phyloP scores from a whole-genome alignment of 2,888 invertebrate species.

The Cataglyphis albicans region DNA sequence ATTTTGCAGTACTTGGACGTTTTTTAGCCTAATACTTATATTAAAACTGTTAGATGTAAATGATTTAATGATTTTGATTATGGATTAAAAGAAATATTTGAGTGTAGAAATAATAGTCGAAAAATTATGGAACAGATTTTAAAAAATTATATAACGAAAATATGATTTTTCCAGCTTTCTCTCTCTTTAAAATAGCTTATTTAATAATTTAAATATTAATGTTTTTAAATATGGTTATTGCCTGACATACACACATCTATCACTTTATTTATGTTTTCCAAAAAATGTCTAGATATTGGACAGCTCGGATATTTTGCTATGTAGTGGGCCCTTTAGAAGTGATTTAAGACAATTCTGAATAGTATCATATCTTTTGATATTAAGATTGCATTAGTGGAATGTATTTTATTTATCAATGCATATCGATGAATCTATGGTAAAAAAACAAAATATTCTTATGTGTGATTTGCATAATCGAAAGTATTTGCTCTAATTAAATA shows the following conservation, averaged over 20 bases:
- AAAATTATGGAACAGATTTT: not conserved
- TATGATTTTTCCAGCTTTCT: not conserved
- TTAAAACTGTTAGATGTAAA: not conserved
- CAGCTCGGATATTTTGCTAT: not conserved
- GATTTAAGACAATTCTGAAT: not conserved
- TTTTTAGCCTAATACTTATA: not conserved
- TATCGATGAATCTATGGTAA: not conserved
- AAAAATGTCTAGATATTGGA: not conserved
- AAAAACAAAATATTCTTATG: not conserved
- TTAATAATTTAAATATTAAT: not conserved
- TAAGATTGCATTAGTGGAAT: not conserved
- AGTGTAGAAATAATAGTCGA: not conserved
- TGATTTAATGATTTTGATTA: not conserved
- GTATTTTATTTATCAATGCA: not conserved
- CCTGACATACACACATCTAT: not conserved
- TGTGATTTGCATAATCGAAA: not conserved
- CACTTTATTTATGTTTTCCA: not conserved
- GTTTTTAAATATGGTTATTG: not conserved
- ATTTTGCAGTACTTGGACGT: not conserved
- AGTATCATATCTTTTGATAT: not conserved
- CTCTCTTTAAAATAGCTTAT: not conserved
- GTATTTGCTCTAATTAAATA: not conserved
- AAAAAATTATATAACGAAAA: not conserved
- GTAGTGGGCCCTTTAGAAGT: not conserved
- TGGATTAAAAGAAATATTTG: not conserved